Percentiles rank a stretch among this genome's conserved stretches.
These are phyloP conservation scores for Coleophora deauratella DNA, from an alignment of 2,888 invertebrate species.

Conservation along the genomic window DNA sequence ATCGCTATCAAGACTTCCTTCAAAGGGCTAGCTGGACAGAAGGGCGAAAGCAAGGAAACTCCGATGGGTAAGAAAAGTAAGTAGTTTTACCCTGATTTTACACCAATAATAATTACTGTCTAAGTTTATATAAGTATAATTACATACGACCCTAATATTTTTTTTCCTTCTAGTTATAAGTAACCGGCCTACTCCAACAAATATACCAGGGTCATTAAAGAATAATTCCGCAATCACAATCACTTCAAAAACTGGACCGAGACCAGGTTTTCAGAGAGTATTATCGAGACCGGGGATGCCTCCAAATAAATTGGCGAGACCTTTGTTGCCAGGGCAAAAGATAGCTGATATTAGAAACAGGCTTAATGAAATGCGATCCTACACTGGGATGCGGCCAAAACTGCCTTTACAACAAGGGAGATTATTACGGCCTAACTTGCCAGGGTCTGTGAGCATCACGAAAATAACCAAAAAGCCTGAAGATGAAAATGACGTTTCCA, in stretches of 20 bases:
- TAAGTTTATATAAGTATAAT: not conserved
- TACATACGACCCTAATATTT: not conserved
- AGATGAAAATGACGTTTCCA: conserved; percentile 28
- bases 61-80: conserved; percentile 63
- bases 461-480: conserved; percentile 47
- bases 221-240: conserved; percentile 76
- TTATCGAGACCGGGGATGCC: conserved; percentile 47
- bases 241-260: conserved; percentile 61
- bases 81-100: conserved; percentile 1
- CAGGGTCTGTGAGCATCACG: conserved; percentile 62
- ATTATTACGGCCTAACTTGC: conserved; percentile 45
- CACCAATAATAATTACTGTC: not conserved
- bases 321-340: conserved; percentile 54
- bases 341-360: conserved; percentile 56
- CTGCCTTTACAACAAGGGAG: conserved; percentile 38
- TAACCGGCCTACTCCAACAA: conserved; percentile 43
- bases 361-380: conserved; percentile 48
- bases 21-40: conserved; percentile 73
- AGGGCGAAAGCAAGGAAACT: conserved; percentile 50
- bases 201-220: conserved; percentile 69
- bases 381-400: conserved; percentile 44
- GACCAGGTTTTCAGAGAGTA: conserved; percentile 51
- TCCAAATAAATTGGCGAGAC: conserved; percentile 45
- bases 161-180: conserved; percentile 46
- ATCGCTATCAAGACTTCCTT: conserved; percentile 91